A percentile compares a stretch with the other conserved stretches of the same genome.
These are phyloP conservation scores for Eristalis intricaria DNA, from an alignment of 2,888 invertebrate genomes.

Conservation along the genomic window DNA sequence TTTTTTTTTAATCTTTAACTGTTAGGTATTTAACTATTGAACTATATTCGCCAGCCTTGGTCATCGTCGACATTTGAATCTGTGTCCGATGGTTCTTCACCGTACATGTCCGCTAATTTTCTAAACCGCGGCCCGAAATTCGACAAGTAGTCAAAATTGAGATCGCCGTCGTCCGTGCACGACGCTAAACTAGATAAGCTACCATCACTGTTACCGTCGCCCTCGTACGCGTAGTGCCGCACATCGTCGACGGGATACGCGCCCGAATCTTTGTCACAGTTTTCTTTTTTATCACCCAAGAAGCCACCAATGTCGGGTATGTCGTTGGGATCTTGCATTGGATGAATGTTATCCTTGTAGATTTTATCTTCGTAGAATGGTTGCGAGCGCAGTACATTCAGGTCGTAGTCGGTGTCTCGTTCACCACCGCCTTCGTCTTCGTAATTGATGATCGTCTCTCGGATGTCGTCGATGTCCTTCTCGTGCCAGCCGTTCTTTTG, in stretches of 20 bases:
- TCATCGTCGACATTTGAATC: conserved; percentile 89
- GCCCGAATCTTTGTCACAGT: conserved; percentile 95
- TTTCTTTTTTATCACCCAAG: conserved; percentile 93
- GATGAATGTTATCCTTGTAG: conserved; percentile 79
- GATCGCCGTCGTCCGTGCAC: conserved; percentile 95
- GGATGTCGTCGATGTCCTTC: conserved; percentile 96
- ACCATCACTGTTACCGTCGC: conserved; percentile 95
- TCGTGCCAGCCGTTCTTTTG: conserved; percentile 93
- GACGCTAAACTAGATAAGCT: conserved; percentile 96
- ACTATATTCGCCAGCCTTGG: conserved; percentile 89
- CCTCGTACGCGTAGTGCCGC: conserved; percentile 98
- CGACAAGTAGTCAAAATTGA: conserved; percentile 96
- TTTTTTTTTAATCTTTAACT: conserved; percentile 37
- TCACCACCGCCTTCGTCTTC: conserved; percentile 99
- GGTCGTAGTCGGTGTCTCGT: conserved; percentile 88
- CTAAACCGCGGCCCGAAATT: conserved; percentile 98
- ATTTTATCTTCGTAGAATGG: conserved; percentile 81
- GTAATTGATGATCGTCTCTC: conserved; percentile 98
- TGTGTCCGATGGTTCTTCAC: conserved; percentile 92
- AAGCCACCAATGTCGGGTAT: conserved; percentile 94
- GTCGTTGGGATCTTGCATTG: conserved; percentile 82
- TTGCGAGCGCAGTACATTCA: conserved; percentile 80
- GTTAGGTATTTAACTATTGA: conserved; percentile 33
- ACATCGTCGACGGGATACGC: conserved; percentile 97
- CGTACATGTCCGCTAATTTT: conserved; percentile 96